Evolutionary conservation across 2,113 vertebrate genomes (phyloP), one percentile per base, ranked within the genome.

Genomic region (Casuarius casuarius): DNA sequence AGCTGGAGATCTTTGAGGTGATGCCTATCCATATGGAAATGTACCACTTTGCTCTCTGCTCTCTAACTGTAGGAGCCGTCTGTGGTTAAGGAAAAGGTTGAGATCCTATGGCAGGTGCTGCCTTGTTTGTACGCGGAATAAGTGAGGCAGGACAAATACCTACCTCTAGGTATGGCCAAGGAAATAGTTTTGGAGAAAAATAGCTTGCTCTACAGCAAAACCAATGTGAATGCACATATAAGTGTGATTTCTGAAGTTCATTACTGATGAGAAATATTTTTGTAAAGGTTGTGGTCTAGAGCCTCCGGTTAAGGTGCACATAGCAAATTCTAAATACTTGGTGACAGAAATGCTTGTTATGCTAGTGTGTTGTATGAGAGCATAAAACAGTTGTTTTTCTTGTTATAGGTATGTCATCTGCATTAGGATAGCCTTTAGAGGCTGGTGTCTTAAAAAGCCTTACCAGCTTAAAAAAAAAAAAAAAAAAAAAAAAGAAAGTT

Each of bases 151-250:
- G 20, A 72, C 75, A 80, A 74, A 63, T 1, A 23, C 12, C 17
- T 8, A 25, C 2, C 18, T 82, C 8, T 46, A 23, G 44, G 20
- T 54, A 3, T 40, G 52, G 72, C 28, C 28, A 22, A 48, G 49
- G 46, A 40, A 65, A 48, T 82, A 74, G 21, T 15, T 2, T 5
- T 70, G 52, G 46, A 73, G 38, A 23, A 9, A 23, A 63, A 4
- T 13, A 82, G 7, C 28, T 51, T 66, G 33, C 58, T 90, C 19
- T 73, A 16, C 4, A 20, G 7, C 22, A 22, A 9, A 22, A 40
- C 1, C 35, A 81, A 2, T 2, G 11, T 5, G 28, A 77, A 62
- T 44, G 22, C 19, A 6, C 0, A 0, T 6, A 12, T 14, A 72
- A 66, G 5, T 56, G 40, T 38, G 51, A 0, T 23, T 21, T 42